Evolutionary conservation across 2,797 vertebrate genomes (phyloP).

Genomic region (Acanthopagrus latus): DNA sequence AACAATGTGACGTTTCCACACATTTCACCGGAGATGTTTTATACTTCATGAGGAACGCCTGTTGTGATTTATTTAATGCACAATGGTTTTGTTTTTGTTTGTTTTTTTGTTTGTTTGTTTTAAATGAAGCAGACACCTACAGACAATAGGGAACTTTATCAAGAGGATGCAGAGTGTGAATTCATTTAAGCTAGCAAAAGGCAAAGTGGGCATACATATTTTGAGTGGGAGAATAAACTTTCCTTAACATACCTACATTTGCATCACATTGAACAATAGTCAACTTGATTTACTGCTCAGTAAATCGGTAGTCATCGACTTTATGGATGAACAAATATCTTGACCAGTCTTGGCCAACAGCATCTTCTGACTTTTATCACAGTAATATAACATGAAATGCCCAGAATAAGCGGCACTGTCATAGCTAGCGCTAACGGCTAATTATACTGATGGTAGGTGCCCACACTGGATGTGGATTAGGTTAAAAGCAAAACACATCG

Average conservation of each 20-base stretch:
- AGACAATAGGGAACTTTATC: neutral
- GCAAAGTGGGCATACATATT: neutral
- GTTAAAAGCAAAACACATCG: neutral
- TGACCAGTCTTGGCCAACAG: neutral
- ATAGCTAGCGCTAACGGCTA: neutral
- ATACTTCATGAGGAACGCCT: neutral
- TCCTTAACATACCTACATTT: neutral
- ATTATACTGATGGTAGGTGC: neutral
- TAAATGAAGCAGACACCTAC: neutral
- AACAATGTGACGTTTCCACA: neutral
- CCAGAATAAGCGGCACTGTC: neutral
- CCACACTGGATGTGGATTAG: neutral
- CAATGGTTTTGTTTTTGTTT: neutral
- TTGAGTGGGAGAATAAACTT: neutral
- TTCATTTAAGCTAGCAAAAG: neutral
- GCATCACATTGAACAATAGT: neutral
- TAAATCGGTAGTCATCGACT: neutral
- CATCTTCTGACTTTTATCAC: neutral
- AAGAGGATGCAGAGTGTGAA: neutral
- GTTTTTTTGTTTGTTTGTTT: too few relatives aligned
- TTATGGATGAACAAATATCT: too few relatives aligned
- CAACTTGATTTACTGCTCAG: neutral
- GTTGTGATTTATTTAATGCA: neutral
- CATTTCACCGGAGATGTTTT: neutral
- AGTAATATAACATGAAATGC: too few relatives aligned